Conservation (phyloP, 2,888 invertebrate species). For the Drosophila longiperda region DNA sequence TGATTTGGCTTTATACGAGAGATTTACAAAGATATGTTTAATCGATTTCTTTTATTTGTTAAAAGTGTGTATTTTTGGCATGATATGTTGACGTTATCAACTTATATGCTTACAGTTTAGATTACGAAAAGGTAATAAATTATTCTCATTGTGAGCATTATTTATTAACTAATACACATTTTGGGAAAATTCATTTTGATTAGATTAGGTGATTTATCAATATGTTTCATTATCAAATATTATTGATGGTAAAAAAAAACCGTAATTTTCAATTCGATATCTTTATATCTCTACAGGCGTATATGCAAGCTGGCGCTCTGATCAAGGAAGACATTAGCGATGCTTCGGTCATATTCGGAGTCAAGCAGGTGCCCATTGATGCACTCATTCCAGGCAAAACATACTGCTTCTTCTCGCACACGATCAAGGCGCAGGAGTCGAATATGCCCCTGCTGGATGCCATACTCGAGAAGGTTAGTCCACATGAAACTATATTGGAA, state of each 20-base stretch:
- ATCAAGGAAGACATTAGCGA: slow-evolving; percentile 98
- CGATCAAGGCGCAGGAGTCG: slow-evolving; percentile 99
- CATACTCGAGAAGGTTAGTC: slow-evolving; percentile 91
- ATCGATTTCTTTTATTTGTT: not conserved
- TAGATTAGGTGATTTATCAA: slow-evolving; percentile 63
- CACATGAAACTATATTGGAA: not conserved
- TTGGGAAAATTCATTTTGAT: slow-evolving; percentile 1
- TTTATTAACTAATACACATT: not conserved
- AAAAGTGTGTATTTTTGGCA: slow-evolving; percentile 2
- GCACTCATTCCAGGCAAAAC: slow-evolving; percentile 97
- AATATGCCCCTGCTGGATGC: slow-evolving; percentile 99
- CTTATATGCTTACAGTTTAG: not conserved
- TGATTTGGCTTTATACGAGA: not conserved
- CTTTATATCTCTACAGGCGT: slow-evolving; percentile 87
- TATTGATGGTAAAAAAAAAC: not conserved
- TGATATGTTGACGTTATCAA: slow-evolving; percentile 21
- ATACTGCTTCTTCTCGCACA: slow-evolving; percentile 99
- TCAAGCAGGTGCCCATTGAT: slow-evolving; percentile 94
- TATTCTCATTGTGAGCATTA: slow-evolving; percentile 13
- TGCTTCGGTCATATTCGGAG: slow-evolving; percentile 98
- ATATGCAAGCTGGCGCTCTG: slow-evolving; percentile 95
- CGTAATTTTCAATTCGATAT: not conserved
- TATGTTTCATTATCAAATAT: not conserved
- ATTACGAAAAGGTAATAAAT: slow-evolving; percentile 6
- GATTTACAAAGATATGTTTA: not conserved